Percentiles rank a stretch among this genome's conserved stretches.
Evolutionary conservation across 1,140 invertebrate species (phyloP).

Genomic region (Phenacoccus solenopsis): DNA sequence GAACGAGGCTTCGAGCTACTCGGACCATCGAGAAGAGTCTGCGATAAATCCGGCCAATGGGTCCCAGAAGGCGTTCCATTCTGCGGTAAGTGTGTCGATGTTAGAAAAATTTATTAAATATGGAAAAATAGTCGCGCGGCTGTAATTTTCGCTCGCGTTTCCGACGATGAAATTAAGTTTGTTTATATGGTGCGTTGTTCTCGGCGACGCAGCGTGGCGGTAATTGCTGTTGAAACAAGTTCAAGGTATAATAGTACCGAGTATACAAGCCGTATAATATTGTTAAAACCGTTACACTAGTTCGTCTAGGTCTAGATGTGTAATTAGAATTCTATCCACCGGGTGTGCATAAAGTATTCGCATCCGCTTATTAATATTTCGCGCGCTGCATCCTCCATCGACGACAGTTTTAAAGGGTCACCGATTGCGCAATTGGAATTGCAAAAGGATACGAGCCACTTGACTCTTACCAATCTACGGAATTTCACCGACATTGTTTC

Average conservation of each 20-base stretch:
- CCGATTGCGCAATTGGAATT: no score
- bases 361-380: neutral
- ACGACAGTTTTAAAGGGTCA: no score
- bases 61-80: slow-evolving; percentile 83
- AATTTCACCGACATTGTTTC: no score
- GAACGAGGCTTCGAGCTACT: slow-evolving; percentile 83
- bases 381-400: no score
- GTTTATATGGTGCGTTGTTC: slow-evolving; percentile 9
- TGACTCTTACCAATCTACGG: no score
- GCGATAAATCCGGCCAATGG: slow-evolving; percentile 64
- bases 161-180: neutral
- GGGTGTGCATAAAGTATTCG: neutral
- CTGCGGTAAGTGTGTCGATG: slow-evolving; percentile 63
- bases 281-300: slow-evolving; percentile 14
- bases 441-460: no score
- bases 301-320: slow-evolving; percentile 15
- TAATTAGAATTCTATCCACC: slow-evolving; percentile 10
- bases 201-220: neutral
- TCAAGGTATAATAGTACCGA: slow-evolving; percentile 1
- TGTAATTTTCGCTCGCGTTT: neutral
- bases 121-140: no score
- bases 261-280: slow-evolving; percentile 5
- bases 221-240: slow-evolving; percentile 15
- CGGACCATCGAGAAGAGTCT: slow-evolving; percentile 66
- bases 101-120: neutral